Percentiles rank a stretch among this genome's conserved stretches.
phyloP scores from a whole-genome alignment of 2,797 vertebrate species.

The Amazona finschi region DNA sequence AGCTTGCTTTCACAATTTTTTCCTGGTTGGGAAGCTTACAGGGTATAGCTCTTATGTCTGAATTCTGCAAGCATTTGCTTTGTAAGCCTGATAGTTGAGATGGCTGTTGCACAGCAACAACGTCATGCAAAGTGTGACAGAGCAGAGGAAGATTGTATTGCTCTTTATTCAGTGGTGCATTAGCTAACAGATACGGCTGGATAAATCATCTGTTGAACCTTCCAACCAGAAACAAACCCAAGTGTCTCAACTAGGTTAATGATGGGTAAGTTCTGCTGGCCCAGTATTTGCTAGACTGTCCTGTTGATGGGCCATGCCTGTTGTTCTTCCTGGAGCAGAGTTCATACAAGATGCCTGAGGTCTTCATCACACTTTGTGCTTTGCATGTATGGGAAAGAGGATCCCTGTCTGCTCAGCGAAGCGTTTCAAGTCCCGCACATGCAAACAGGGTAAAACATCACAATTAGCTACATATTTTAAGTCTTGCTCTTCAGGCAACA shows the following conservation, averaged over 20 bases:
- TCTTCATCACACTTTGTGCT: accelerated
- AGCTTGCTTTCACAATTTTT: neutral
- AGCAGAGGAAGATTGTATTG: neutral
- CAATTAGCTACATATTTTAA: conserved; percentile 33
- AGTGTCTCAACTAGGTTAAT: neutral
- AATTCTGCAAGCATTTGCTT: neutral
- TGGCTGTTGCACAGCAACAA: neutral
- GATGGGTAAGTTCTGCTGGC: neutral
- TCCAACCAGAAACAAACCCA: neutral
- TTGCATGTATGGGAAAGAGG: neutral
- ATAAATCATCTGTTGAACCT: neutral
- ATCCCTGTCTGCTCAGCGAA: neutral
- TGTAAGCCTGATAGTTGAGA: neutral
- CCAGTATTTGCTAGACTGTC: neutral
- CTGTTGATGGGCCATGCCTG: accelerated
- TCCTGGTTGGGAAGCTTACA: neutral
- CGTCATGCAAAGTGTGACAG: neutral
- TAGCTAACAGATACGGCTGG: neutral
- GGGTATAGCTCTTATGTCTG: neutral
- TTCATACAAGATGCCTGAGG: neutral
- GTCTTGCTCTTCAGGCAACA: conserved; percentile 38
- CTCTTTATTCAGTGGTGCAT: neutral
- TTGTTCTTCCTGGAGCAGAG: neutral
- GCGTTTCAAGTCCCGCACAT: neutral
- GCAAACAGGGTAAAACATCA: neutral